These are phyloP conservation scores for Hololepta plana DNA, from an alignment of 2,888 invertebrate genomes.

Conservation along the genomic window DNA sequence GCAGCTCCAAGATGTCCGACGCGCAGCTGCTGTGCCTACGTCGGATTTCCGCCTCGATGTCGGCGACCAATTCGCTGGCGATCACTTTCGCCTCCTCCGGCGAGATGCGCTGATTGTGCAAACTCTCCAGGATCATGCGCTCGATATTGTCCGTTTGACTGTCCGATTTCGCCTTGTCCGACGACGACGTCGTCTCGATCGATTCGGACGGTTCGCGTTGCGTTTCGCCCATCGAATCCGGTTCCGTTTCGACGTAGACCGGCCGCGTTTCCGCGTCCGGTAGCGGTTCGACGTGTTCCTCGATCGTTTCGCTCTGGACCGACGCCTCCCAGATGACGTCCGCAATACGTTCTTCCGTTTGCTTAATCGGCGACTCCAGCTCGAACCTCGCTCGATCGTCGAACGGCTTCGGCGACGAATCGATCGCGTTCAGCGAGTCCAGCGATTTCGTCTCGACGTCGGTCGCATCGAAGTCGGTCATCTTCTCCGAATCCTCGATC, in stretches of 20 bases:
- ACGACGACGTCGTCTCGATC: no score
- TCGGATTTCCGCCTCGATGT: constrained; percentile 34
- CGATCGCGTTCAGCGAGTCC: constrained; percentile 16
- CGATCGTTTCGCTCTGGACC: constrained; percentile 23
- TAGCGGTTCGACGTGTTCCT: no score
- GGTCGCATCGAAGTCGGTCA: constrained; percentile 24
- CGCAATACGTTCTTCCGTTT: constrained; percentile 29
- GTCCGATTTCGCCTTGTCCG: constrained; percentile 23
- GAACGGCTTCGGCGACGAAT: constrained; percentile 15
- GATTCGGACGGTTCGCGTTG: constrained; percentile 25
- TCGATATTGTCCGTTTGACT: constrained; percentile 26
- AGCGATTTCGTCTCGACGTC: constrained; percentile 22
- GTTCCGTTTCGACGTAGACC: no score
- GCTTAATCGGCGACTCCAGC: constrained; percentile 20
- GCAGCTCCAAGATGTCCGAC: constrained; percentile 11
- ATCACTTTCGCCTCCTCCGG: constrained; percentile 31
- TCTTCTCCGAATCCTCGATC: constrained; percentile 30
- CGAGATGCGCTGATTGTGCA: constrained; percentile 26
- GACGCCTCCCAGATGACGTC: constrained; percentile 34
- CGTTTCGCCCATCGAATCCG: constrained; percentile 24
- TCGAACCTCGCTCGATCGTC: no score
- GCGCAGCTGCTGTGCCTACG: constrained; percentile 17
- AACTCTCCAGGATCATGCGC: constrained; percentile 24
- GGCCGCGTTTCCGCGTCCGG: no score
- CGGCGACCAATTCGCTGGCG: constrained; percentile 31